These are phyloP conservation scores for Centropus bengalensis DNA, from an alignment of 2,113 vertebrate species.

Conservation along the genomic window DNA sequence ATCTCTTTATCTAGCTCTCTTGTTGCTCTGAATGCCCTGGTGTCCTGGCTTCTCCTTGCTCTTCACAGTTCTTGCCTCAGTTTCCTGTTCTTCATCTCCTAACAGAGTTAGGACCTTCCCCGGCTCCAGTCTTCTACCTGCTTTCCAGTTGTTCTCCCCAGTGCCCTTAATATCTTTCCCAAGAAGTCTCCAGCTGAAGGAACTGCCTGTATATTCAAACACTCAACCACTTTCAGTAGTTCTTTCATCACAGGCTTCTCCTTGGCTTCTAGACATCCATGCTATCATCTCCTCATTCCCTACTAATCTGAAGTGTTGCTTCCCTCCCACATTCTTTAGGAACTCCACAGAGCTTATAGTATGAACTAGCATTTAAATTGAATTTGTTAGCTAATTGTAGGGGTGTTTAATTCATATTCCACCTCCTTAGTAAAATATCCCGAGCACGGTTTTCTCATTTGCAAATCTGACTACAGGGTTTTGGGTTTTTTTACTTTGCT, in stretches of 20 bases:
- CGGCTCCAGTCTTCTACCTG: neutral
- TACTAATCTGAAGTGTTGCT: neutral
- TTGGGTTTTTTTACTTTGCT: neutral
- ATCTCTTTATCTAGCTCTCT: neutral
- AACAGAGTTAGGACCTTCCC: neutral
- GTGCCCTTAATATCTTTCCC: neutral
- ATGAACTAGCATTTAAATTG: neutral
- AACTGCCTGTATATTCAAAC: neutral
- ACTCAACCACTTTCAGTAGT: neutral
- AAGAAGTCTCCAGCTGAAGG: neutral
- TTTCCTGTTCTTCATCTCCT: neutral
- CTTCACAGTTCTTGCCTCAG: neutral
- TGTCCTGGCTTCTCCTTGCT: neutral
- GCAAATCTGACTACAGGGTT: neutral
- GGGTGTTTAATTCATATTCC: neutral
- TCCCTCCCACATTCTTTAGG: neutral
- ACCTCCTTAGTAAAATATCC: neutral
- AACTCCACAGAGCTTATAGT: neutral
- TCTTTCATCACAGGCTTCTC: neutral
- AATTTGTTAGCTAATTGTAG: neutral
- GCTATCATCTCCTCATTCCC: neutral
- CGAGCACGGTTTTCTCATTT: neutral
- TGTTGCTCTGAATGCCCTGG: neutral
- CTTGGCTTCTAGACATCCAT: neutral
- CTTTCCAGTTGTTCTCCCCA: neutral